Base-by-base conservation (phyloP, 1,140 invertebrate genomes). In the Trachymyrmex cornetzi region DNA sequence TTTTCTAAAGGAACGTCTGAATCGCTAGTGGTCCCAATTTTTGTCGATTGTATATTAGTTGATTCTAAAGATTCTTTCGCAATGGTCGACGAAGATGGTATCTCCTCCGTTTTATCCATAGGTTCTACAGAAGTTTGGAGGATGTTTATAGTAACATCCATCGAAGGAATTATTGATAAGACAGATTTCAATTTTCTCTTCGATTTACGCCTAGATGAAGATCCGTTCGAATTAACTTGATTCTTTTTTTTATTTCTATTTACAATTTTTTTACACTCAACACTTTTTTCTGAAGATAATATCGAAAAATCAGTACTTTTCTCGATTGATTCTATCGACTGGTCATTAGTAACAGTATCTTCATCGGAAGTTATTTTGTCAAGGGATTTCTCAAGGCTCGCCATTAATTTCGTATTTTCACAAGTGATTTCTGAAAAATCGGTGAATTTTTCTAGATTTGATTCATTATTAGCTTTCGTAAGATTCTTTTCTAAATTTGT, bases 161-260 rank as follows among this genome's bases (percentile, higher is more conserved):
- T 22, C 48, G 61, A 1, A 53, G 34, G 9, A 55, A 7, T 34
- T 55, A 27, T n/a, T 48, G 34, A 24, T 48, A 48, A 64, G 19
- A n/a, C 24, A 38, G 30, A 1, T 19, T 74, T 55, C 44, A 38
- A 84, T 34, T 84, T 84, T 30, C 55, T 84, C 1, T 50, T 84
- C 3, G 69, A 84, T 14, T 24, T 61, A 34, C 69, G 55, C 9
- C 44, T 59, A 74, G 55, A 22, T 9, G 22, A 27, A 59, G 34
- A 14, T 16, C 61, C 24, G 12, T 4, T 82, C 38, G 24, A 22
- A 24, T 74, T 38, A 11, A 7, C 74, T 61, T 30, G 38, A 19
- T 34, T 19, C 14, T 61, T 74, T 38, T 74, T 74, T 16, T 59
- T 34, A 44, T 7, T 44, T 7, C 22, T 48, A 24, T 72, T 38